These are phyloP conservation scores for Hybos culiciformis DNA, from an alignment of 2,888 invertebrate genomes.

Conservation along the genomic window DNA sequence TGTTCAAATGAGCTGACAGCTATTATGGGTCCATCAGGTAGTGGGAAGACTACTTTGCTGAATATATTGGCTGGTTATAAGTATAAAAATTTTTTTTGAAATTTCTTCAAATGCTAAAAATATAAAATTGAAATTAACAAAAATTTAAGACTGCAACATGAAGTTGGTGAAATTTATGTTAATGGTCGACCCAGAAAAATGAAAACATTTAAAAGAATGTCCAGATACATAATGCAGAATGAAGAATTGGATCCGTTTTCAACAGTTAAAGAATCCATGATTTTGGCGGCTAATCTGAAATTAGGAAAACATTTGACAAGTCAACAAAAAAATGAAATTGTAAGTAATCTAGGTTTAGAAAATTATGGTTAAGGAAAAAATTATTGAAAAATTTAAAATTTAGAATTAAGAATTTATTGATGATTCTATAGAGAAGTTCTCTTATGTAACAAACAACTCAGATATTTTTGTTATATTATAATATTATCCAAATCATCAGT, in stretches of 20 bases:
- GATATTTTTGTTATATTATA: too few species aligned
- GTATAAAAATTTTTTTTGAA: conserved; percentile 40
- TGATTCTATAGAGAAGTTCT: neutral
- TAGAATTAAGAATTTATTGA: neutral
- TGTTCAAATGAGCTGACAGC: conserved; percentile 76
- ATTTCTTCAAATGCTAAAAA: neutral
- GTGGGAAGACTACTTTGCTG: conserved; percentile 80
- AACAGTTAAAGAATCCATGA: conserved; percentile 78
- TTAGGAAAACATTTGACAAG: conserved; percentile 50
- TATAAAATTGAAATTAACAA: neutral
- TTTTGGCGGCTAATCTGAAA: conserved; percentile 79
- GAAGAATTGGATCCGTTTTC: conserved; percentile 75
- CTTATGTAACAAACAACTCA: too few species aligned
- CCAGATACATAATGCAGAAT: conserved; percentile 93
- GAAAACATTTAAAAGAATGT: conserved; percentile 69
- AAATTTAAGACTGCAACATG: conserved; percentile 45
- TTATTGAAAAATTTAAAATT: neutral
- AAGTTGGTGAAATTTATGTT: conserved; percentile 60
- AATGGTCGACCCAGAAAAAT: conserved; percentile 67
- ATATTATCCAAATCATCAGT: too few species aligned
- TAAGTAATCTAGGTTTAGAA: conserved; percentile 36
- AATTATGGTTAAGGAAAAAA: neutral
- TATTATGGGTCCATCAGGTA: conserved; percentile 86
- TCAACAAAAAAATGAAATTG: conserved; percentile 53
- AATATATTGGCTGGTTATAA: conserved; percentile 86